Evolutionary conservation across 64 coral and sea anemone genomes (phyloP), one percentile per base, ranked within the genome.

Genomic region (Platygyra sinensis): DNA sequence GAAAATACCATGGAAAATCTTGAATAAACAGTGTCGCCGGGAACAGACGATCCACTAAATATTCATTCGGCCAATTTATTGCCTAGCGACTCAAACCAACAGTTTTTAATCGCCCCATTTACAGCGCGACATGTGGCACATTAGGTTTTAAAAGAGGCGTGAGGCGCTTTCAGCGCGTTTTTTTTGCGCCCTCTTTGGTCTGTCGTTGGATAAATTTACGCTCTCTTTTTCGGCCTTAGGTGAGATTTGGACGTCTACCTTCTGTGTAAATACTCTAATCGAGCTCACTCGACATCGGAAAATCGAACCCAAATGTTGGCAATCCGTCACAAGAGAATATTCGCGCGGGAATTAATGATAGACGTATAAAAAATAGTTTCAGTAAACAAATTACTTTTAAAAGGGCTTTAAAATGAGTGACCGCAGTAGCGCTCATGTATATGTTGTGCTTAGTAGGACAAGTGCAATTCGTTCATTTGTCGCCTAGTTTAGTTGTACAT

Each of bases 91-190:
- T 69, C 62, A 8, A 85, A 69, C 60, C 63, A 85, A 50, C 62
- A 85, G 60, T 28, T 12, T 71, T 85, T 85, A 83, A 85, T 85
- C 20, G 81, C 62, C 81, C 33, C 81, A 85, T 85, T 85, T 85
- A 33, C 20, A 49, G 28, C 62, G 19, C 81, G 36, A 85, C 81
- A 85, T 65, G 81, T 36, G 81, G 81, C 63, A 71, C 8, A 28
- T 85, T 69, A 42, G 13, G 50, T 55, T 79, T 79, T 55, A 14
- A 76, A 19, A 24, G 76, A 22, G 39, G 39, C 33, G 49, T 22
- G 46, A 79, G 76, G 33, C 36, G 32, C 20, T 39, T 57, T 22
- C 65, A 69, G 65, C 20, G 25, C n/a, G 22, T 27, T 8, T 27
- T 27, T 22, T 69, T 27, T 27, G 6, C 25, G n/a, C 10, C 24